Base-by-base conservation (phyloP, 92 coral and sea anemone genomes). In the Paragorgia papillata region DNA sequence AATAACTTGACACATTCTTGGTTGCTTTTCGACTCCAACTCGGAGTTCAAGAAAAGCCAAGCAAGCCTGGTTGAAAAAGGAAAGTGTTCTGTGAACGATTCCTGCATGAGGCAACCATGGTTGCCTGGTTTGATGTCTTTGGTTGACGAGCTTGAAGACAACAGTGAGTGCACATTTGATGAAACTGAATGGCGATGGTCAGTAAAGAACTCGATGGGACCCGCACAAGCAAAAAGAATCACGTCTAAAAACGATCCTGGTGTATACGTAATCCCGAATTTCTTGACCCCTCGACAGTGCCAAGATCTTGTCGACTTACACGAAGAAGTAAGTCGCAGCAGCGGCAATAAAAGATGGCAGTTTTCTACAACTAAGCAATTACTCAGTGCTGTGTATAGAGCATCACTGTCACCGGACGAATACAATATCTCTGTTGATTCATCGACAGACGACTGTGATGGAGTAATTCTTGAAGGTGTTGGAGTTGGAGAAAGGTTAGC, bases 291-390 rank as follows among this genome's bases (percentile, higher is more conserved):
- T 1, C 56, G 53, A 3, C 77, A 50, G 40, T 70, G 77, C 40
- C 22, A 70, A 70, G 30, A 27, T 9, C 77, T 70, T 4, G 46
- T 70, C 27, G n/a, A 53, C 14, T 7, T 53, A 20, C 63, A 70
- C 31, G 7, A 70, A 17, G 25, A 51, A 1, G 40, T 70, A 17
- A 50, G 62, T 10, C 13, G 26, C 1, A 51, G 77, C 19, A 1
- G 44, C 32, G 27, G 0, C 17, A 51, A 57, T 46, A 50, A 70
- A 40, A 20, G 10, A 15, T 70, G 77, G 77, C 27, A 15, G 57
- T 70, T 70, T 51, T 28, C 62, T 15, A 70, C 77, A 20, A 70
- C 63, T 7, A 50, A 24, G 19, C 77, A 70, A 49, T 34, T 70
- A 25, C 77, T 70, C 28, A 31, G 51, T 12, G 77, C 77, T 10